Base-by-base conservation (phyloP, 2,113 vertebrate species). In the Taxidea taxus region DNA sequence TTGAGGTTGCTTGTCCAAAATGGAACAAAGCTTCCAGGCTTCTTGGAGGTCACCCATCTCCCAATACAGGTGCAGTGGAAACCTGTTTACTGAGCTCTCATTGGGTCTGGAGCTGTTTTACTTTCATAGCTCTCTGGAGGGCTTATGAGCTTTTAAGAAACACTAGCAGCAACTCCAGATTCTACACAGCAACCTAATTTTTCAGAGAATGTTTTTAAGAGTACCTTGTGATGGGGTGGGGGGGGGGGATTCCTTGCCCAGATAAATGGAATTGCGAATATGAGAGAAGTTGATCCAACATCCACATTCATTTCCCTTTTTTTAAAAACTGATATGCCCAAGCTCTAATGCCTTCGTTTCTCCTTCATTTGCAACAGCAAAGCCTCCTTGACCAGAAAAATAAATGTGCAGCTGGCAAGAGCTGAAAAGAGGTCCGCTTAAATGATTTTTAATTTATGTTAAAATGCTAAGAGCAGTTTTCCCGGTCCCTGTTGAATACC, bases 371-470 rank as follows among this genome's bases (percentile, higher is more conserved):
- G 81, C 60, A 96, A 68, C 5, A 51, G 95, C 91, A 97, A 96
- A 96, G 91, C 82, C 94, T 97, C 92, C 92, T 96, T 93, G 91
- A 94, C 87, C 97, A 97, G 97, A 93, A 97, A 97, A 97, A 97
- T 96, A 94, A 97, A 96, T 94, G 95, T 89, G 86, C 78, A 83
- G 20, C 86, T 97, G 97, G 95, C 97, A 96, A 85, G 92, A 70
- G 88, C 90, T 95, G 94, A 97, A 96, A 70, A 97, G 94, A 96
- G 64, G 72, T 64, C 94, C 94, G 96, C 92, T 91, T 95, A 97
- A 97, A 98, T 92, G 96, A 95, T 94, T 97, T 97, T 98, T 98
- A 98, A 98, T 98, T 97, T 97, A 97, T 96, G 97, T 95, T 98
- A 97, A 98, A 97, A 95, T 87, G 87, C 94, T 97, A 98, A 97